Percentiles rank a stretch among this genome's conserved stretches.
Evolutionary conservation across 1,140 invertebrate genomes (phyloP).

Genomic region (Anastrepha obliqua): DNA sequence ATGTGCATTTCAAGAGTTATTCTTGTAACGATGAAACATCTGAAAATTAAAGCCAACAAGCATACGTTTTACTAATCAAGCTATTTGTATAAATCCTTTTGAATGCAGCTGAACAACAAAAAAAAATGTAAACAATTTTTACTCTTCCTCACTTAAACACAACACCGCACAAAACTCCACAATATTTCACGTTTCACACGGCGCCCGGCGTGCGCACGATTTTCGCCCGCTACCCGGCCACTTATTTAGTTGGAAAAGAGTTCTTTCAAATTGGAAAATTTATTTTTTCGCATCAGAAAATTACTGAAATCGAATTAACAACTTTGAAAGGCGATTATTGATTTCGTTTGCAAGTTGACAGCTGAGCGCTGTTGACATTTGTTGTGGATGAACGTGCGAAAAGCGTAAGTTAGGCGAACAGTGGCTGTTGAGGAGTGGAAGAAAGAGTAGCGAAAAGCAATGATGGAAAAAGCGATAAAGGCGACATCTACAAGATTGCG

Average conservation of each 20-base stretch:
- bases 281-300: constrained; percentile 29
- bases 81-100: constrained; percentile 35
- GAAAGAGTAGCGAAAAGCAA: no score
- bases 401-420: background rate
- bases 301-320: constrained; percentile 48
- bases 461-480: no score
- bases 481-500: no score
- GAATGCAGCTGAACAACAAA: constrained; percentile 57
- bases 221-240: background rate
- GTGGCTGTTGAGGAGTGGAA: no score
- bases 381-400: background rate
- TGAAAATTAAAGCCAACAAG: background rate
- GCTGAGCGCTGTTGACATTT: constrained; percentile 45
- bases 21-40: background rate
- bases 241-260: background rate
- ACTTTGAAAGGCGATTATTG: constrained; percentile 50
- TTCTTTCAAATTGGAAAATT: constrained; percentile 7
- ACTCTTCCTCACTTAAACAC: constrained; percentile 22
- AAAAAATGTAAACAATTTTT: constrained; percentile 69
- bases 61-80: background rate
- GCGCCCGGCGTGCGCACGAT: background rate
- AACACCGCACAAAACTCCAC: constrained; percentile 13
- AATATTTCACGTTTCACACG: constrained; percentile 54
- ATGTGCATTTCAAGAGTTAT: background rate
- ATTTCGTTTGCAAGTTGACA: constrained; percentile 40